Conservation (phyloP, 2,113 vertebrate species). For the Potamarius usumacintae region DNA sequence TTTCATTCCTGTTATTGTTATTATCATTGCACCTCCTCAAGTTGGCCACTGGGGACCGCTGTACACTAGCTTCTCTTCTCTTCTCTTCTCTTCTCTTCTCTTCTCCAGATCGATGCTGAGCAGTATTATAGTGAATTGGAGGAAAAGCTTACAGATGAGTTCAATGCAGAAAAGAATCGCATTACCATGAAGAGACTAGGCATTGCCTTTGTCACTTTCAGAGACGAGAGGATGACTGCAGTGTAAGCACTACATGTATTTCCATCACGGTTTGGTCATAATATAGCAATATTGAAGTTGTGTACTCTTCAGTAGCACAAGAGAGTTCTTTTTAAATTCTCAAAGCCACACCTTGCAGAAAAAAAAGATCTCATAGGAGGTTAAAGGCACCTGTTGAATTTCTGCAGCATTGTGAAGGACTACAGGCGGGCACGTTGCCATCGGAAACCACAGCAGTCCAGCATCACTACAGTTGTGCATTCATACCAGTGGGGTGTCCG, state of each 20-base stretch:
- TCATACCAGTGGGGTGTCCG: conserved; percentile 83
- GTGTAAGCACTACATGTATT: conserved; percentile 77
- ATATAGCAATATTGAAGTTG: not conserved
- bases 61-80: conserved; percentile 49
- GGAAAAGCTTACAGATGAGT: conserved; percentile 93
- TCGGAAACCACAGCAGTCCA: conserved; percentile 84
- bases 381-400: conserved; percentile 30
- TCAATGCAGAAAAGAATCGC: conserved; percentile 90
- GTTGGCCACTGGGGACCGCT: conserved; percentile 72
- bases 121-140: conserved; percentile 96
- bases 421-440: conserved; percentile 77
- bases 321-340: not conserved
- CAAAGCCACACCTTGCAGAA: not conserved
- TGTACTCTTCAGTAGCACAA: not conserved
- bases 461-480: conserved; percentile 85
- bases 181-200: conserved; percentile 85
- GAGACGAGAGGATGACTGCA: conserved; percentile 87
- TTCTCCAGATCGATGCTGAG: conserved; percentile 89
- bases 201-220: conserved; percentile 92
- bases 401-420: conserved; percentile 84
- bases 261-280: not conserved
- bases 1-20: not conserved
- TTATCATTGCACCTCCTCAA: conserved; percentile 24
- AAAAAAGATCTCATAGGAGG: not conserved
- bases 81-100: conserved; percentile 5